phyloP scores from a whole-genome alignment of 2,888 invertebrate genomes.

The Metellina segmentata region DNA sequence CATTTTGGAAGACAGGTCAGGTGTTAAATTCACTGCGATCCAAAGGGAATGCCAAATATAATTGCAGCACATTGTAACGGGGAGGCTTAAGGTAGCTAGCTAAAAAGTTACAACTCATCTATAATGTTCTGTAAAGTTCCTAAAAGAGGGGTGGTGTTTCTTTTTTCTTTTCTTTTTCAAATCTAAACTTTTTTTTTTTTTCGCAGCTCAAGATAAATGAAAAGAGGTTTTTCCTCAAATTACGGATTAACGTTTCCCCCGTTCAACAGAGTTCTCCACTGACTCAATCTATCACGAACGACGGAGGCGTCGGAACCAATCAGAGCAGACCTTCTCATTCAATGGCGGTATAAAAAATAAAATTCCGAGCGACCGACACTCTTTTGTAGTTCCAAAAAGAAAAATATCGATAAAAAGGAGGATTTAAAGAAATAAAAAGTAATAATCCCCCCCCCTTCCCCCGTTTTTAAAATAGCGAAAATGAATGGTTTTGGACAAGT shows the following conservation, averaged over 20 bases:
- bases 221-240: conserved; percentile 51
- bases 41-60: background rate
- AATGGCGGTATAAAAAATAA: background rate
- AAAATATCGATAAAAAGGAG: conserved; percentile 27
- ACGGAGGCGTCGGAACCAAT: background rate
- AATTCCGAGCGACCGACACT: background rate
- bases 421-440: conserved; percentile 14
- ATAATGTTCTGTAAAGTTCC: background rate
- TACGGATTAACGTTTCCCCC: conserved; percentile 59
- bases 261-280: background rate
- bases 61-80: background rate
- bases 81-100: background rate
- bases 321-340: background rate
- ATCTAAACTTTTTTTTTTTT: background rate
- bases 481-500: conserved; percentile 68
- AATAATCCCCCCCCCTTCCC: conserved; percentile 28
- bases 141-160: background rate
- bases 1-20: background rate
- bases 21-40: background rate
- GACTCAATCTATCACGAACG: background rate
- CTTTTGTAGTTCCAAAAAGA: background rate
- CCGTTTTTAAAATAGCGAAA: conserved; percentile 58
- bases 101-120: background rate
- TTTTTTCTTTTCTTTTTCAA: background rate
- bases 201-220: background rate